Conservation (phyloP, 2,797 vertebrate genomes). For the Zenarchopterus dispar region DNA sequence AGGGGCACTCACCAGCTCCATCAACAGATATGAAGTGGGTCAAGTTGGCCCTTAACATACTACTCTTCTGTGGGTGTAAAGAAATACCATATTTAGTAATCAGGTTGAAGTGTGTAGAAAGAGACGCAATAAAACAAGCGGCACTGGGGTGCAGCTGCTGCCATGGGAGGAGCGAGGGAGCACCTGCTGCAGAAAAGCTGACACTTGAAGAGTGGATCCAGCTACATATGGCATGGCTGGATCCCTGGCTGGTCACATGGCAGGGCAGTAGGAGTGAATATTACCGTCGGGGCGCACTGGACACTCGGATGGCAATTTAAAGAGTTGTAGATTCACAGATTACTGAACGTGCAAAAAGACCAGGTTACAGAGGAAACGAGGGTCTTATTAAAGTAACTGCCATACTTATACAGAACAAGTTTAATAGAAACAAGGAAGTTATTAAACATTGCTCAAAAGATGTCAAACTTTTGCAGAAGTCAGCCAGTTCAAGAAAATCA, state of each 20-base stretch:
- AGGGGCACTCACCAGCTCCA: no score
- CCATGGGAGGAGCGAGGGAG: constrained; percentile 36
- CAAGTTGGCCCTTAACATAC: not conserved
- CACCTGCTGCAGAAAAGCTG: constrained; percentile 67
- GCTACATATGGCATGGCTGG: constrained; percentile 78
- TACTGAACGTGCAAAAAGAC: constrained; percentile 43
- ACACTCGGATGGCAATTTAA: constrained; percentile 54
- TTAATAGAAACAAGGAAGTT: not conserved
- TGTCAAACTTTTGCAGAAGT: not conserved
- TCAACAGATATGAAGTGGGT: constrained; percentile 1
- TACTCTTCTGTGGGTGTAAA: not conserved
- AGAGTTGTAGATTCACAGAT: constrained; percentile 47
- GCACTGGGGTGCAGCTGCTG: constrained; percentile 37
- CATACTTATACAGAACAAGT: not conserved
- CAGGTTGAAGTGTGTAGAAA: constrained; percentile 8
- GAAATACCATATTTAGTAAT: not conserved
- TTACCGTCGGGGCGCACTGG: constrained; percentile 64
- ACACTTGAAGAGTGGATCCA: constrained; percentile 42
- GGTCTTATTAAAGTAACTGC: no score
- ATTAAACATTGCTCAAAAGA: constrained; percentile 1
- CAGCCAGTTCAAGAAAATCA: not conserved
- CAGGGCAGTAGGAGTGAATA: constrained; percentile 25
- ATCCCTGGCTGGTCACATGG: constrained; percentile 59
- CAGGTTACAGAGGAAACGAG: constrained; percentile 24
- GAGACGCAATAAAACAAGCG: constrained; percentile 45